Conservation (phyloP, 2,888 invertebrate genomes). For the Esperia sulphurella region DNA sequence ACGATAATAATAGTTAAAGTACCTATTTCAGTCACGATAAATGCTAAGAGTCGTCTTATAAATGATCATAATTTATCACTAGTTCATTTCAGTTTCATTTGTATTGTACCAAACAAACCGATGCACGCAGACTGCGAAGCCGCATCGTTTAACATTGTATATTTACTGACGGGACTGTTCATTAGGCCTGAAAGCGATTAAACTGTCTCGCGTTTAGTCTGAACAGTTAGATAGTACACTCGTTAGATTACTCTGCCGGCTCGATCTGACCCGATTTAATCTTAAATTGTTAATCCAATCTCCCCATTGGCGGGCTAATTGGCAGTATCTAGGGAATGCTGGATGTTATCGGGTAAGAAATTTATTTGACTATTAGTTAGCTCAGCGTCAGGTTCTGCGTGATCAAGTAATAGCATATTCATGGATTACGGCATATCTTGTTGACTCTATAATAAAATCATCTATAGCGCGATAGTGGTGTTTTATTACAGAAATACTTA, state of each 20-base stretch:
- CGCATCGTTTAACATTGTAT: slow-evolving; percentile 33
- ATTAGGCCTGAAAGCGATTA: slow-evolving; percentile 55
- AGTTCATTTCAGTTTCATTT: slow-evolving; percentile 24
- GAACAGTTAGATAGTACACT: slow-evolving; percentile 29
- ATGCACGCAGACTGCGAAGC: neutral
- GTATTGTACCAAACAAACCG: slow-evolving; percentile 10
- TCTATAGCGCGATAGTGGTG: neutral
- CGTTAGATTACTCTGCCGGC: slow-evolving; percentile 30
- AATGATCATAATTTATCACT: neutral
- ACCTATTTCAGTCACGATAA: too few species aligned
- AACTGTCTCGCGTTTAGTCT: slow-evolving; percentile 25
- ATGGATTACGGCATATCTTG: neutral
- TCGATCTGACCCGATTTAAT: slow-evolving; percentile 53
- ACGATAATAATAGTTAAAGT: too few species aligned
- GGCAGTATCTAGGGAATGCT: slow-evolving; percentile 45
- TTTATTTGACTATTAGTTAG: slow-evolving; percentile 53
- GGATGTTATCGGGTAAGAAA: slow-evolving; percentile 36
- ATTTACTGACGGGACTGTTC: slow-evolving; percentile 34
- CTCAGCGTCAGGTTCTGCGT: slow-evolving; percentile 21
- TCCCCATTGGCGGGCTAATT: slow-evolving; percentile 55
- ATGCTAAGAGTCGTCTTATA: slow-evolving; percentile 4
- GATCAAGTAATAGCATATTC: slow-evolving; percentile 1
- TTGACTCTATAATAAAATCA: neutral
- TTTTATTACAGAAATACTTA: too few species aligned
- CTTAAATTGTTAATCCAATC: slow-evolving; percentile 65